Conservation (phyloP, 2,797 vertebrate species). For the Rousettus madagascariensis region DNA sequence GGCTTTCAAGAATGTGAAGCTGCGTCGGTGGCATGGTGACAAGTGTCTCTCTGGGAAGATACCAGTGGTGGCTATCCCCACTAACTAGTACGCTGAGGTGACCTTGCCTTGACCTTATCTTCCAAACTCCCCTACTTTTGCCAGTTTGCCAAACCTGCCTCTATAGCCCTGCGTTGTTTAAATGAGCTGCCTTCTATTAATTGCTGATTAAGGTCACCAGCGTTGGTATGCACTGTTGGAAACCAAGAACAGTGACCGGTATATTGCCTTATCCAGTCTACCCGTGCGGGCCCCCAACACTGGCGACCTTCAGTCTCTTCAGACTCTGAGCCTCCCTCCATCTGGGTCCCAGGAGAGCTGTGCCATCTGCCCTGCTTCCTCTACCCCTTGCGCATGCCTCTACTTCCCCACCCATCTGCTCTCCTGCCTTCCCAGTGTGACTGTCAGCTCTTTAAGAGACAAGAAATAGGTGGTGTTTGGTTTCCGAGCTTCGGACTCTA, state of each 20-base stretch:
- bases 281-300: background rate
- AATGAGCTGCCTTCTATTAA: background rate
- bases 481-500: background rate
- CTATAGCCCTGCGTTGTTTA: background rate
- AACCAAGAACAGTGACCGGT: background rate
- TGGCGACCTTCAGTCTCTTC: background rate
- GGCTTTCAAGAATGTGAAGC: background rate
- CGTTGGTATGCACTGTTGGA: background rate
- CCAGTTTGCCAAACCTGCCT: background rate
- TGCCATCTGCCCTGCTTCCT: background rate
- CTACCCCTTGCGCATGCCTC: rapidly evolving
- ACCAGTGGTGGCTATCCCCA: background rate
- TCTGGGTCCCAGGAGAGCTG: background rate
- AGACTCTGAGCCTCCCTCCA: background rate
- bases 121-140: background rate
- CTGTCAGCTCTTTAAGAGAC: background rate
- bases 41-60: background rate
- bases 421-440: background rate
- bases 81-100: background rate
- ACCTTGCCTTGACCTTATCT: background rate
- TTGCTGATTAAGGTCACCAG: background rate
- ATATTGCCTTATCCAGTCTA: background rate
- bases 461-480: background rate
- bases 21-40: background rate
- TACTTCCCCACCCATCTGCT: too few relatives aligned